Base-by-base conservation (phyloP, 2,113 vertebrate genomes). In the Nycticebus coucang region DNA sequence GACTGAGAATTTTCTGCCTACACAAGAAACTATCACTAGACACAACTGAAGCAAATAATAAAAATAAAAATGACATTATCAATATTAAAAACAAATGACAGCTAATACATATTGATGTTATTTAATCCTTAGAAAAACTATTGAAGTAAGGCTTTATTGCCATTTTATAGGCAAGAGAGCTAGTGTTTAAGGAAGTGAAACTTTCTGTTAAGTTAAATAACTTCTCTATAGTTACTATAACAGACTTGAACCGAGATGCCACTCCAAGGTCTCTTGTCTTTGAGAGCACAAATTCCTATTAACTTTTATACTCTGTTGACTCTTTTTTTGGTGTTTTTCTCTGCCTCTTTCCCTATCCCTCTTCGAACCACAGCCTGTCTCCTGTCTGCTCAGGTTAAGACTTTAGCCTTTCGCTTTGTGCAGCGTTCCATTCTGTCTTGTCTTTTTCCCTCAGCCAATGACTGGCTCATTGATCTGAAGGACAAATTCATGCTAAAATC, bases 401-500 rank as follows among this genome's bases (percentile, higher is more conserved):
- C 28, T 50, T 35, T 68, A 35, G 62, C 60, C 55, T 72, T 87
- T 80, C 13, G 62, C 41, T 80, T 71, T 81, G 18, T 87, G 18
- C 19, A 81, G n/a, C 53, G 30, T 93, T 55, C 28, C 41, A 68
- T 78, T 7, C 55, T 78, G 26, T 83, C 33, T 77, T 82, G 33
- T 9, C 35, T 62, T 93, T 93, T 21, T 33, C 30, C 37, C 53
- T 68, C 62, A 69, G 53, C 33, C 71, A 9, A 69, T 83, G 30
- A 75, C 50, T 37, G 35, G 19, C 66, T 74, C 81, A n/a, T 78
- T 78, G 45, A 84, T 41, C 21, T 83, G 69, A 92, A 83, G 37
- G 53, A n/a, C 79, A 89, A 78, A 87, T 87, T 81, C 35, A 74
- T 87, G 15, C 30, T 72, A 75, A 91, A 79, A 53, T 91, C 22